Base-by-base conservation (phyloP, 2,888 invertebrate species). In the Drosophila lacicola region DNA sequence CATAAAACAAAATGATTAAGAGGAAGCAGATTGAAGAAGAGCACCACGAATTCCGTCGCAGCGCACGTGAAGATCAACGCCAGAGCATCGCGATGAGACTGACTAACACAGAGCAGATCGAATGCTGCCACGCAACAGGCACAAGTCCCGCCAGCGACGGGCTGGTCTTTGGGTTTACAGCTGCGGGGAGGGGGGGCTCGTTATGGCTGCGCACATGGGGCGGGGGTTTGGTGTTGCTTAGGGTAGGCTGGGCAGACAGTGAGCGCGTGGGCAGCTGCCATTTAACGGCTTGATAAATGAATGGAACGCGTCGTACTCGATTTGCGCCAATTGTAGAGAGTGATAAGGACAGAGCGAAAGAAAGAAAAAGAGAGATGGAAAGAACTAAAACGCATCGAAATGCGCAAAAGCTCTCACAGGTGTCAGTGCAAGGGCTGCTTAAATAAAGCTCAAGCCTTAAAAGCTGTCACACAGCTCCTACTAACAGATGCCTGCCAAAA, bases 1-100 rank as follows among this genome's bases (percentile, higher is more conserved):
- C n/a, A 6, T n/a, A 11, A 13, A 3, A 33, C 8, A 42, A 54
- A 9, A 11, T 33, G 33, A 17, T 21, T 17, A 55, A 36, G 36
- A 33, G 36, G 55, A 63, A 45, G 44, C n/a, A 44, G 58, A 29
- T 54, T 42, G 50, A 36, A 39, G 2, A 36, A 44, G 2, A 45
- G 50, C 58, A 55, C 47, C 51, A 70, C 70, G 53, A 53, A 55
- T 63, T 57, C 44, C 70, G 77, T 60, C 58, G 60, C 64, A 63
- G 65, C 78, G 74, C 88, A 82, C 82, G 75, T 72, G 64, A 84
- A 80, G 82, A 83, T 83, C 87, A 83, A 74, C 89, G 87, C 51
- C 66, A 81, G 83, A 83, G 82, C 89, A 83, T 80, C 87, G 87
- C 82, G 89, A 80, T 69, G 74, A 86, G 84, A 83, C 83, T 83